Conservation (phyloP, 2,797 vertebrate species). For the Periophthalmus magnuspinnatus region DNA sequence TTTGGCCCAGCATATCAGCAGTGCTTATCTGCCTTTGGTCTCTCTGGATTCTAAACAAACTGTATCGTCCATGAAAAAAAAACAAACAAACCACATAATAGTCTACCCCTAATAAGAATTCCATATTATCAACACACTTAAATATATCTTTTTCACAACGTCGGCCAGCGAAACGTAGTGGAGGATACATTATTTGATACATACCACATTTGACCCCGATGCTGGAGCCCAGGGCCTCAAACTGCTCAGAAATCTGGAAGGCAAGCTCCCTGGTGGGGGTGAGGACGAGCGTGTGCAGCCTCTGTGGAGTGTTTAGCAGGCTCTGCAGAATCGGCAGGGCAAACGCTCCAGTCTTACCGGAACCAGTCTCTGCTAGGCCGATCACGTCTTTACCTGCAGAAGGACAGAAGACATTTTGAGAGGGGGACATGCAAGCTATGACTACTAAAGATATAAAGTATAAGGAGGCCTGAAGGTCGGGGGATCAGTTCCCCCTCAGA, state of each 20-base stretch:
- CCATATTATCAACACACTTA: too few species aligned
- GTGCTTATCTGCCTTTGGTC: too few species aligned
- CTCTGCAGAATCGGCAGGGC: constrained; percentile 94
- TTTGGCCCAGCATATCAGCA: too few species aligned
- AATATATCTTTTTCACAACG: too few species aligned
- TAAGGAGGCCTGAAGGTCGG: too few species aligned
- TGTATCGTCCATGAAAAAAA: too few species aligned
- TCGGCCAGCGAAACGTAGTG: too few species aligned
- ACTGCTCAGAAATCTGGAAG: constrained; percentile 97
- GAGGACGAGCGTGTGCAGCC: constrained; percentile 92
- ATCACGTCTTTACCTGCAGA: constrained; percentile 90
- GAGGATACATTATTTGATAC: constrained; percentile 37
- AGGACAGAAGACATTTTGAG: neutral
- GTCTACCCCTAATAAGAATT: too few species aligned
- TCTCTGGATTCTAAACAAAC: too few species aligned
- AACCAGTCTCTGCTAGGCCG: constrained; percentile 95
- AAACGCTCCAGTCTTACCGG: constrained; percentile 96
- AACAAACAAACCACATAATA: too few species aligned
- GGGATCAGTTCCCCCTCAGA: too few species aligned
- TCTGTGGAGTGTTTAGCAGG: constrained; percentile 85
- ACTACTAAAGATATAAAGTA: neutral
- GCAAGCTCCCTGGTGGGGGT: constrained; percentile 95
- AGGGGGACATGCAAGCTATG: neutral
- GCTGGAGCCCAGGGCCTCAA: constrained; percentile 95
- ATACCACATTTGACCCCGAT: constrained; percentile 92